Evolutionary conservation across 2,113 vertebrate species (phyloP).

Genomic region (Oryzias celebensis): DNA sequence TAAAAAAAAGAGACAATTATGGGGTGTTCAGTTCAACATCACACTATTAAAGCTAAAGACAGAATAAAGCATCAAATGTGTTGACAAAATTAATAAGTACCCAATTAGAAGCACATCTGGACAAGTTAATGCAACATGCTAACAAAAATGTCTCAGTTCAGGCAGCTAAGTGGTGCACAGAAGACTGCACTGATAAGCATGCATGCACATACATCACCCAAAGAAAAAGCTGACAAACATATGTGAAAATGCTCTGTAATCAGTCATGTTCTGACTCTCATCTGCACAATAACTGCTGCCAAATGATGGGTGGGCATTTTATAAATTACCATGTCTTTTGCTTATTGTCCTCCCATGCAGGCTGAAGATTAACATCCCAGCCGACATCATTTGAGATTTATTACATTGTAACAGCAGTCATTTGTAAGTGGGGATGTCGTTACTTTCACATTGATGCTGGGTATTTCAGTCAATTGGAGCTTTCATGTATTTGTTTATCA

Average conservation of each 20-base stretch:
- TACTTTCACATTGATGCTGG: background rate
- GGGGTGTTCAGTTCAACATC: too few relatives aligned
- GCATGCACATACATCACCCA: background rate
- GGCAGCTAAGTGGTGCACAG: background rate
- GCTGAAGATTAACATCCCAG: slow-evolving; percentile 14
- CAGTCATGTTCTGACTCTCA: slow-evolving; percentile 19
- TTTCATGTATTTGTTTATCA: background rate
- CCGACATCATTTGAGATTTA: slow-evolving; percentile 35
- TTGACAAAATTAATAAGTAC: too few relatives aligned
- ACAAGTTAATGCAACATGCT: too few relatives aligned
- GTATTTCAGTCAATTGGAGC: background rate
- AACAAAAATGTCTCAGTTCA: too few relatives aligned
- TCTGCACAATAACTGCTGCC: slow-evolving; percentile 13
- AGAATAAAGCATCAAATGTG: too few relatives aligned
- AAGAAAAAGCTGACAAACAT: background rate
- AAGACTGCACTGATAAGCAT: background rate
- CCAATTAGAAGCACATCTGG: too few relatives aligned
- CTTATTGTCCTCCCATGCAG: slow-evolving; percentile 10
- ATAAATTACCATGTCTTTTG: slow-evolving; percentile 23
- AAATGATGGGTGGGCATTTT: slow-evolving; percentile 32
- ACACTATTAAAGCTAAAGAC: too few relatives aligned
- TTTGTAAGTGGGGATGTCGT: slow-evolving; percentile 5
- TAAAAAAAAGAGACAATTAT: too few relatives aligned
- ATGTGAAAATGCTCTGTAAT: slow-evolving; percentile 7
- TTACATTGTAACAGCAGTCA: slow-evolving; percentile 18